phyloP scores from a whole-genome alignment of 1,140 invertebrate genomes.

The Phocides pigmalion region DNA sequence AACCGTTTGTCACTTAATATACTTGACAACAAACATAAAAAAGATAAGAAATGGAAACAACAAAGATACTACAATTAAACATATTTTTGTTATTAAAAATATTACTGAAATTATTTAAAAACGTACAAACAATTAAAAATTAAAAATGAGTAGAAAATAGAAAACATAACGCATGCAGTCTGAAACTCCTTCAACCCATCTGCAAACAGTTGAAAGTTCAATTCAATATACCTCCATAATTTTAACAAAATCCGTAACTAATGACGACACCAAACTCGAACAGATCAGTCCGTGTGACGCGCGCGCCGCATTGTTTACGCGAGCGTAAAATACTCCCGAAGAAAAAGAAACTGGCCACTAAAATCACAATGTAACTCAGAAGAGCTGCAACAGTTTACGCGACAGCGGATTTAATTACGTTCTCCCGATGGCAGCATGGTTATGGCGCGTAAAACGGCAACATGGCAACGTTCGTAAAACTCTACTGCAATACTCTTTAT shows the following conservation, averaged over 20 bases:
- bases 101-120: too few species aligned
- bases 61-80: too few species aligned
- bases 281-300: neutral
- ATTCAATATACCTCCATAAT: neutral
- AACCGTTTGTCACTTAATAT: too few species aligned
- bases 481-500: conserved; percentile 44
- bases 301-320: neutral
- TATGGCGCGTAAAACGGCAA: conserved; percentile 55
- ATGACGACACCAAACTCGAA: neutral
- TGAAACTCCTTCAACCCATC: too few species aligned
- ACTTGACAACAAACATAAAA: too few species aligned
- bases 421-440: conserved; percentile 44
- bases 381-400: conserved; percentile 52
- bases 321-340: neutral
- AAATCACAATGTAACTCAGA: conserved; percentile 39
- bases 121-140: too few species aligned
- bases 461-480: conserved; percentile 47
- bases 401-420: conserved; percentile 53
- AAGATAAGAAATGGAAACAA: too few species aligned
- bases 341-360: conserved; percentile 18
- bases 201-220: neutral
- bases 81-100: too few species aligned
- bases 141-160: too few species aligned
- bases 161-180: too few species aligned
- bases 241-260: neutral